A percentile compares a stretch with the other conserved stretches of the same genome.
Conservation (phyloP, 2,888 invertebrate genomes). For the Eustalomyia histrio region DNA sequence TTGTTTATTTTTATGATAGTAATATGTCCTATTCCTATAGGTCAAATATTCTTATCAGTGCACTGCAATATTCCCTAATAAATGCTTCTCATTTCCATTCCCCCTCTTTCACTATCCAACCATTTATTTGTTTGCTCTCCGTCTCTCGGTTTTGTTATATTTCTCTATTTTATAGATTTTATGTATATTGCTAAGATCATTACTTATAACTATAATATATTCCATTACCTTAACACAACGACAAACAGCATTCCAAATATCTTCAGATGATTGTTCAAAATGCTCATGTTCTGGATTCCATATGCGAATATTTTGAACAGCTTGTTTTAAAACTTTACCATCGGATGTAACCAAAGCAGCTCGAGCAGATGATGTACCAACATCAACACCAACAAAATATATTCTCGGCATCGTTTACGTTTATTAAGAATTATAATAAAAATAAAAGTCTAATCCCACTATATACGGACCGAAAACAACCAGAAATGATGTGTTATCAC, state of each 20-base stretch:
- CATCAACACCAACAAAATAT: slow-evolving; percentile 93
- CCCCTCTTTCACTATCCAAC: neutral
- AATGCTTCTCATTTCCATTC: neutral
- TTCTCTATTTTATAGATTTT: neutral
- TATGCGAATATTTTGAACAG: slow-evolving; percentile 85
- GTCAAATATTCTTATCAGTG: slow-evolving; percentile 43
- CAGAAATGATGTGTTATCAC: slow-evolving; percentile 55
- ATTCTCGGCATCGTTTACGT: slow-evolving; percentile 65
- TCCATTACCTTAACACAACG: slow-evolving; percentile 87
- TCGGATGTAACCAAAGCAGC: slow-evolving; percentile 87
- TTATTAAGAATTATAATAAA: slow-evolving; percentile 16
- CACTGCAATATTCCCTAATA: slow-evolving; percentile 4
- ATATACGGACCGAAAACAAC: neutral
- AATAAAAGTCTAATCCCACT: neutral
- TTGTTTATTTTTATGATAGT: no score
- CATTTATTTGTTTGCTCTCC: neutral
- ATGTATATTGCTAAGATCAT: neutral
- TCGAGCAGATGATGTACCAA: slow-evolving; percentile 94
- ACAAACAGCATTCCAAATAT: slow-evolving; percentile 89
- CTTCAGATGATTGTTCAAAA: slow-evolving; percentile 94
- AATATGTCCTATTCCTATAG: no score
- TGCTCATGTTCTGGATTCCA: slow-evolving; percentile 88
- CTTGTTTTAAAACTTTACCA: slow-evolving; percentile 85
- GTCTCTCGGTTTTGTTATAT: neutral
- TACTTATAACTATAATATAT: no score